Evolutionary conservation across 1,140 invertebrate species (phyloP).

Genomic region (Drosophila nikananu): DNA sequence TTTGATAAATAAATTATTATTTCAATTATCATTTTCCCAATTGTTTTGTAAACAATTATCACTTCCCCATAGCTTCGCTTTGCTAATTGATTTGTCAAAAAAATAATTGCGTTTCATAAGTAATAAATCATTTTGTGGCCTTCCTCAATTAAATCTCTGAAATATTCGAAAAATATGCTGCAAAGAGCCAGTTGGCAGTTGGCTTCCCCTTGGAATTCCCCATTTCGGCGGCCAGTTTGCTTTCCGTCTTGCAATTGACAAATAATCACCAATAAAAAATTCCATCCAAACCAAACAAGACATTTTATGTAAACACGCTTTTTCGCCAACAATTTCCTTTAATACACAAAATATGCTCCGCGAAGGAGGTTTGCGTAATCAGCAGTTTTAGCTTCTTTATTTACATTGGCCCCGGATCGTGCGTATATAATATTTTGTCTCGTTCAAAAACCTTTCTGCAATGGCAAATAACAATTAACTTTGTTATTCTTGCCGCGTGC

Average conservation of each 20-base stretch:
- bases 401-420: slow-evolving; percentile 46
- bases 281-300: slow-evolving; percentile 30
- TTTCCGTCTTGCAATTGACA: slow-evolving; percentile 54
- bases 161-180: neutral
- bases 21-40: neutral
- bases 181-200: neutral
- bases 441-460: slow-evolving; percentile 72
- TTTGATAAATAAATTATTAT: neutral
- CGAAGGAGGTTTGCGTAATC: slow-evolving; percentile 69
- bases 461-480: slow-evolving; percentile 59
- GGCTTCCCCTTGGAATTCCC: slow-evolving; percentile 15
- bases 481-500: slow-evolving; percentile 74
- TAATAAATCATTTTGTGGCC: slow-evolving; percentile 8
- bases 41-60: slow-evolving; percentile 2
- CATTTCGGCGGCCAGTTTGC: slow-evolving; percentile 27
- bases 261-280: slow-evolving; percentile 44
- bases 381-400: slow-evolving; percentile 67
- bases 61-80: neutral
- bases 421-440: slow-evolving; percentile 66
- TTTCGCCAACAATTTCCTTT: slow-evolving; percentile 35
- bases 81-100: slow-evolving; percentile 8
- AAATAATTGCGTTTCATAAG: neutral
- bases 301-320: slow-evolving; percentile 41
- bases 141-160: slow-evolving; percentile 5
- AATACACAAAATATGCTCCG: slow-evolving; percentile 25